A percentile compares a stretch with the other conserved stretches of the same genome.
Evolutionary conservation across 2,888 invertebrate species (phyloP).

Genomic region (Alitta virens): DNA sequence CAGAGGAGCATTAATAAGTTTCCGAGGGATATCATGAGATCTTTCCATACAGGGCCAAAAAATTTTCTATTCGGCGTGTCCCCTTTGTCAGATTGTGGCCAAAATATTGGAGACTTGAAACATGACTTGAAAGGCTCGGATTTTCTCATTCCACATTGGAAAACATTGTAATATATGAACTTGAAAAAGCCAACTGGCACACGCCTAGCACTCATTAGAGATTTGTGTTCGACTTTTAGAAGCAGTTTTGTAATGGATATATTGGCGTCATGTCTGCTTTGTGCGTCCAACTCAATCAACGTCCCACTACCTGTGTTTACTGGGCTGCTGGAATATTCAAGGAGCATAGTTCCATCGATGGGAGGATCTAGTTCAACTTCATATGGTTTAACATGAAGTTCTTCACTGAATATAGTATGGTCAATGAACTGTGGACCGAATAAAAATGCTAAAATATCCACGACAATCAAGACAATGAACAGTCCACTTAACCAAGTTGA

Average conservation of each 20-base stretch:
- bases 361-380: conserved; percentile 31
- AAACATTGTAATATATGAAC: conserved; percentile 25
- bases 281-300: conserved; percentile 18
- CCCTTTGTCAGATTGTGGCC: too few relatives aligned
- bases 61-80: too few relatives aligned
- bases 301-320: conserved; percentile 4
- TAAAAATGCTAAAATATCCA: conserved; percentile 45
- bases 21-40: conserved; percentile 22
- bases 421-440: conserved; percentile 48
- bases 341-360: conserved; percentile 24
- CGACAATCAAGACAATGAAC: conserved; percentile 38
- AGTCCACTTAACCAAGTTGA: conserved; percentile 44
- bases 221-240: conserved; percentile 24
- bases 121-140: conserved; percentile 29
- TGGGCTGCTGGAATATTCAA: background rate
- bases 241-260: conserved; percentile 26
- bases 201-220: conserved; percentile 24
- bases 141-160: conserved; percentile 22
- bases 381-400: conserved; percentile 46
- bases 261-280: background rate
- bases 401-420: conserved; percentile 41
- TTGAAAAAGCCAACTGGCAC: conserved; percentile 28
- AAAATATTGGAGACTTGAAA: conserved; percentile 25
- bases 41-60: conserved; percentile 15
- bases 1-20: conserved; percentile 20